These are phyloP conservation scores for Ctenochaetus hawaiiensis DNA, from an alignment of 2,797 vertebrate genomes.

Conservation along the genomic window DNA sequence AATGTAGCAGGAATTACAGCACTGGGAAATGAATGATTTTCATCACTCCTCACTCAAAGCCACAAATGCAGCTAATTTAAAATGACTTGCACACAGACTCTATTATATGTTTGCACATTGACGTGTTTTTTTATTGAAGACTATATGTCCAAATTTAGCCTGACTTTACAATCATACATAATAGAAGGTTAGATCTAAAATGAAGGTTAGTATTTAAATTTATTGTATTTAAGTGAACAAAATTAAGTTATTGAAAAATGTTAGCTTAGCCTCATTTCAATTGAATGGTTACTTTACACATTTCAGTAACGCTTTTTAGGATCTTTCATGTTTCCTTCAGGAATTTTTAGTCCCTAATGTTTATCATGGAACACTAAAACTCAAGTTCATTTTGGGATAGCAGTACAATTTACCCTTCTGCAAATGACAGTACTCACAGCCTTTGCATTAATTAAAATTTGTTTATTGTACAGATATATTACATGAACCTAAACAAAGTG, in stretches of 20 bases:
- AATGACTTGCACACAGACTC: neutral
- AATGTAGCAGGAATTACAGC: neutral
- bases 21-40: neutral
- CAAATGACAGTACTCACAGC: neutral
- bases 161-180: too few species aligned
- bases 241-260: too few species aligned
- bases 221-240: too few species aligned
- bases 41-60: neutral
- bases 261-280: neutral
- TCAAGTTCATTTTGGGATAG: neutral
- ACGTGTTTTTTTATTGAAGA: neutral
- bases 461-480: neutral
- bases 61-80: neutral
- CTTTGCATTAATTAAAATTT: neutral
- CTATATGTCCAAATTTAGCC: too few species aligned
- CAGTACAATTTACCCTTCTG: neutral
- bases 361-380: neutral
- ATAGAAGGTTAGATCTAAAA: too few species aligned
- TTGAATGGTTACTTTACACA: neutral
- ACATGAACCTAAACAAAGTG: neutral
- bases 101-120: neutral
- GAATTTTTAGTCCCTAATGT: neutral
- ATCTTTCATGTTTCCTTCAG: neutral
- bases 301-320: too few species aligned
- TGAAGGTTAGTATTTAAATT: too few species aligned